Evolutionary conservation across 2,797 vertebrate species (phyloP).

Genomic region (Brotula barbata): DNA sequence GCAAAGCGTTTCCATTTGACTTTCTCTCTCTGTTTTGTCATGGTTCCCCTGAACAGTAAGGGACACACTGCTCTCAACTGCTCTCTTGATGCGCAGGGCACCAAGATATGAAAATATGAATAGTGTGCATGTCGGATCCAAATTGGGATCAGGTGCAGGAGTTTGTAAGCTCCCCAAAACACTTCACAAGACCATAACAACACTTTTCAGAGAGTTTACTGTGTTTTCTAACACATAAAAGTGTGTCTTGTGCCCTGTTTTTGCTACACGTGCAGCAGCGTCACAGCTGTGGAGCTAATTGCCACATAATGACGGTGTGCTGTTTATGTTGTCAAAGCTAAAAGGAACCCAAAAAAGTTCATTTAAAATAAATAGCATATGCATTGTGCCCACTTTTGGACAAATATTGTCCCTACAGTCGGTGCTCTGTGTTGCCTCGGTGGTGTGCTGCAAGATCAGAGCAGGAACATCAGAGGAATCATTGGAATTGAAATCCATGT

Average conservation of each 20-base stretch:
- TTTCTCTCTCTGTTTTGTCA: slow-evolving; percentile 19
- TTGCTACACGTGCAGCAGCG: neutral
- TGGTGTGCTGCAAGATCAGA: slow-evolving; percentile 44
- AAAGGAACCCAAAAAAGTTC: neutral
- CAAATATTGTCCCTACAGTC: slow-evolving; percentile 43
- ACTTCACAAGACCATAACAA: no score
- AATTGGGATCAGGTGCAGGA: no score
- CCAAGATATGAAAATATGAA: no score
- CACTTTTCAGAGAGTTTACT: neutral
- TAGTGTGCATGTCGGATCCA: no score
- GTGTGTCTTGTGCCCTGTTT: neutral
- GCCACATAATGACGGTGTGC: neutral
- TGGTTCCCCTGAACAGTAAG: no score
- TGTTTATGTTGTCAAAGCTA: neutral
- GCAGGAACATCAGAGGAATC: slow-evolving; percentile 57
- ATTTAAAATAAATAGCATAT: neutral
- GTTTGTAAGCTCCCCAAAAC: no score
- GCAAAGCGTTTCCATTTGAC: no score
- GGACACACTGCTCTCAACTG: no score
- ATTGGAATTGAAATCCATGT: slow-evolving; percentile 65
- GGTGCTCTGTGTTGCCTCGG: slow-evolving; percentile 17
- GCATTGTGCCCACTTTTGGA: slow-evolving; percentile 13
- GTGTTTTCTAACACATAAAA: neutral
- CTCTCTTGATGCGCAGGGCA: no score
- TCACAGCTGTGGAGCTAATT: neutral